phyloP scores from a whole-genome alignment of 1,140 invertebrate genomes.

The Drosophila dunni region DNA sequence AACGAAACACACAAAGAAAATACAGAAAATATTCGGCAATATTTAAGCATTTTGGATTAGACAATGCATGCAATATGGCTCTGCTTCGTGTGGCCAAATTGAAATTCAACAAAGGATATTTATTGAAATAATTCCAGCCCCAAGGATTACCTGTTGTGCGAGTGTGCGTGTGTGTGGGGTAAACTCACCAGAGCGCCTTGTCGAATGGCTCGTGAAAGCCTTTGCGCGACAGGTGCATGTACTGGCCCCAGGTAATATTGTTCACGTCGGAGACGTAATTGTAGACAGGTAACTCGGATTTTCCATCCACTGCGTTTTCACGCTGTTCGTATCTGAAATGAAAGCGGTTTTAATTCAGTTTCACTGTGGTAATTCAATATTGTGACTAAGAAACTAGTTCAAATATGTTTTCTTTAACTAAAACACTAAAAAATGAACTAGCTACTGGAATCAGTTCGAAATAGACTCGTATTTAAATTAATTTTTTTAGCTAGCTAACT shows the following conservation, averaged over 20 bases:
- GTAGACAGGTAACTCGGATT: constrained; percentile 85
- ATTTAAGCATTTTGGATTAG: constrained; percentile 80
- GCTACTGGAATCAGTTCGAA: neutral
- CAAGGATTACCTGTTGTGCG: too few species aligned
- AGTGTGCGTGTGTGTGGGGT: neutral
- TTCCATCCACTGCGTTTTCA: constrained; percentile 48
- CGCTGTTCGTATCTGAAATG: constrained; percentile 51
- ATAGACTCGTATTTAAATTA: neutral
- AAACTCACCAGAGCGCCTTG: constrained; percentile 79
- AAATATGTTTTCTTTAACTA: too few species aligned
- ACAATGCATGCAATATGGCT: constrained; percentile 60
- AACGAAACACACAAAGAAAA: constrained; percentile 2
- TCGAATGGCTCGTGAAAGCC: constrained; percentile 84
- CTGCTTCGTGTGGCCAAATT: constrained; percentile 38
- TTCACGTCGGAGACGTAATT: constrained; percentile 85
- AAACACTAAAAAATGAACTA: too few species aligned
- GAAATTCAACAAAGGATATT: constrained; percentile 66
- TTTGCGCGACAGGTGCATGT: constrained; percentile 83
- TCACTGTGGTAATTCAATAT: neutral
- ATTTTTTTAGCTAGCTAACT: neutral
- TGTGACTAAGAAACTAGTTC: neutral
- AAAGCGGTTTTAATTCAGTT: neutral
- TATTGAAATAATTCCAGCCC: constrained; percentile 9
- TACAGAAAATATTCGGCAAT: constrained; percentile 53
- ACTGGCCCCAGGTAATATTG: constrained; percentile 85